phyloP scores from a whole-genome alignment of 2,888 invertebrate genomes.

The Megamerina dolium region DNA sequence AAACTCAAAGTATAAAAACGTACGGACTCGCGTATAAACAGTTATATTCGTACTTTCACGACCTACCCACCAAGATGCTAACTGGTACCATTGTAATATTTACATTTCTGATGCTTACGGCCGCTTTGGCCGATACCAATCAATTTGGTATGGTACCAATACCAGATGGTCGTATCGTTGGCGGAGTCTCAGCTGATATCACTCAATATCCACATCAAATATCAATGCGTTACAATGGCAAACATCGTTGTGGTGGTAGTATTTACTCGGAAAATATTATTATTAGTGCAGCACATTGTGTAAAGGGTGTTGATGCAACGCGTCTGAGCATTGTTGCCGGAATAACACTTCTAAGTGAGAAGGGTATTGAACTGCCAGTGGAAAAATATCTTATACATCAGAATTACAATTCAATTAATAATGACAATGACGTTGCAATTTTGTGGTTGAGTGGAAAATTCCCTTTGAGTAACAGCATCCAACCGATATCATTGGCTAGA shows the following conservation, averaged over 20 bases:
- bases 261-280: slow-evolving; percentile 26
- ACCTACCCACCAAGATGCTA: too few species aligned
- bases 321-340: slow-evolving; percentile 33
- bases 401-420: slow-evolving; percentile 51
- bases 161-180: slow-evolving; percentile 39
- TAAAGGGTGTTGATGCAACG: slow-evolving; percentile 15
- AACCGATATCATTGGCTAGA: slow-evolving; percentile 57
- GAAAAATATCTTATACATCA: slow-evolving; percentile 53
- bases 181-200: slow-evolving; percentile 29
- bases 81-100: slow-evolving; percentile 8
- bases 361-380: slow-evolving; percentile 46
- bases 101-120: not conserved
- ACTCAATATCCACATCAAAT: slow-evolving; percentile 32
- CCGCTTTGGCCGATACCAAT: slow-evolving; percentile 6
- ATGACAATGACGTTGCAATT: slow-evolving; percentile 56
- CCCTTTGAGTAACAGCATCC: slow-evolving; percentile 51
- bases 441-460: slow-evolving; percentile 49
- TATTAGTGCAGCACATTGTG: slow-evolving; percentile 37
- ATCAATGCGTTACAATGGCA: slow-evolving; percentile 31
- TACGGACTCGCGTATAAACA: too few species aligned
- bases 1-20: too few species aligned
- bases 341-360: slow-evolving; percentile 21
- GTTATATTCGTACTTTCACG: too few species aligned
- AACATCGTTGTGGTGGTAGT: slow-evolving; percentile 38
- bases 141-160: slow-evolving; percentile 16